Evolutionary conservation across 2,888 invertebrate species (phyloP).

Genomic region (Dyspetes luteomarginatus): DNA sequence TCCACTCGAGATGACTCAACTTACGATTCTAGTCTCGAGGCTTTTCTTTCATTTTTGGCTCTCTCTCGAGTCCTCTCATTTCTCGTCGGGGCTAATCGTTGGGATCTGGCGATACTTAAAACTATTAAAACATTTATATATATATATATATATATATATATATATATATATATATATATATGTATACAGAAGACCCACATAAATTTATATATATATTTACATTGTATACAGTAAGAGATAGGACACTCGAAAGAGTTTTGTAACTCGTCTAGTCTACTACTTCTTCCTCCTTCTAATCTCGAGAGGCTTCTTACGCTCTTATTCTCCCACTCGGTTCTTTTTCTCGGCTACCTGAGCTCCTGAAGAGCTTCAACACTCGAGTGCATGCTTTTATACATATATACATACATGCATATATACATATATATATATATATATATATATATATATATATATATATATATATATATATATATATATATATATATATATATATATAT

Average conservation of each 20-base stretch:
- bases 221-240: slow-evolving; percentile 22
- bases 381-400: neutral
- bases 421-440: neutral
- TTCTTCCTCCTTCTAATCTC: slow-evolving; percentile 28
- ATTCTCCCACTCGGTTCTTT: slow-evolving; percentile 3
- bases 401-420: neutral
- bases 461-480: neutral
- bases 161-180: neutral
- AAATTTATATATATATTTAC: neutral
- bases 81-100: slow-evolving; percentile 48
- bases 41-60: slow-evolving; percentile 18
- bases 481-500: neutral
- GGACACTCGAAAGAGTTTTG: slow-evolving; percentile 49
- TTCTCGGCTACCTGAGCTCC: slow-evolving; percentile 32
- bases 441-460: neutral
- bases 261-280: slow-evolving; percentile 42
- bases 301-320: slow-evolving; percentile 12
- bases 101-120: slow-evolving; percentile 19
- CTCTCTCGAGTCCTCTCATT: neutral
- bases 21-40: slow-evolving; percentile 27
- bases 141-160: slow-evolving; percentile 1
- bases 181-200: too few species aligned
- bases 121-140: neutral
- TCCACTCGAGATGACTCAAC: slow-evolving; percentile 52
- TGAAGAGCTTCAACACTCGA: slow-evolving; percentile 35